Percentiles rank a stretch among this genome's conserved stretches.
These are phyloP conservation scores for Cetoscarus ocellatus DNA, from an alignment of 2,797 vertebrate species.

Conservation along the genomic window DNA sequence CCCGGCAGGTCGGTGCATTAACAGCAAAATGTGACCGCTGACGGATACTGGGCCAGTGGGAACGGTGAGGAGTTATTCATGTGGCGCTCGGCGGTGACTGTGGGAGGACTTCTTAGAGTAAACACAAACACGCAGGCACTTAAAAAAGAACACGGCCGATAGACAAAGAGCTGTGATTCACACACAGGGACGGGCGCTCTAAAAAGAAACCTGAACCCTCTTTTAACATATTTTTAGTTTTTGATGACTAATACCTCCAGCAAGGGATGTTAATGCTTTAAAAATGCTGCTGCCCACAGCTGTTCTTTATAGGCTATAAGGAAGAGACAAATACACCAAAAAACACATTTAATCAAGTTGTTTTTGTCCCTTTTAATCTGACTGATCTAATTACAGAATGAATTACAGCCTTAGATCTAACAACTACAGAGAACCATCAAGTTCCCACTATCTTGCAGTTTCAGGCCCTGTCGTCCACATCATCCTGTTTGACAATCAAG, in stretches of 20 bases:
- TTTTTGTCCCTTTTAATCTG: too few relatives aligned
- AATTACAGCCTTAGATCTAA: too few relatives aligned
- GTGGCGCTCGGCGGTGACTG: constrained; percentile 28
- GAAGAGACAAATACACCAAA: too few relatives aligned
- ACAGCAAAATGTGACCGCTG: constrained; percentile 40
- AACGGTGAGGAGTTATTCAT: constrained; percentile 43
- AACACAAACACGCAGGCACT: constrained; percentile 15
- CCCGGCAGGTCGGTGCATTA: constrained; percentile 59
- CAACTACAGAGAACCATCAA: too few relatives aligned
- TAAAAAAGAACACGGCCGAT: neutral
- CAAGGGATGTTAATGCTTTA: too few relatives aligned
- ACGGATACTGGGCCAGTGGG: constrained; percentile 34
- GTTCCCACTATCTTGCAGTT: too few relatives aligned
- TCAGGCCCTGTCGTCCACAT: too few relatives aligned
- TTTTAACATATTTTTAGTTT: neutral
- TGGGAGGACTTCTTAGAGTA: constrained; percentile 37
- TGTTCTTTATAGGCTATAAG: too few relatives aligned
- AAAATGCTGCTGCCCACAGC: too few relatives aligned
- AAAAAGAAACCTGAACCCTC: neutral
- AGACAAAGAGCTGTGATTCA: constrained; percentile 25
- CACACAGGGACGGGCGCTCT: constrained; percentile 8
- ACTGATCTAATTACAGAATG: too few relatives aligned
- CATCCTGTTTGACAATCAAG: too few relatives aligned
- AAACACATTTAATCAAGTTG: too few relatives aligned
- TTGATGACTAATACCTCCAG: neutral